Evolutionary conservation across 2,797 vertebrate genomes (phyloP).

Genomic region (Neolamprologus multifasciatus): DNA sequence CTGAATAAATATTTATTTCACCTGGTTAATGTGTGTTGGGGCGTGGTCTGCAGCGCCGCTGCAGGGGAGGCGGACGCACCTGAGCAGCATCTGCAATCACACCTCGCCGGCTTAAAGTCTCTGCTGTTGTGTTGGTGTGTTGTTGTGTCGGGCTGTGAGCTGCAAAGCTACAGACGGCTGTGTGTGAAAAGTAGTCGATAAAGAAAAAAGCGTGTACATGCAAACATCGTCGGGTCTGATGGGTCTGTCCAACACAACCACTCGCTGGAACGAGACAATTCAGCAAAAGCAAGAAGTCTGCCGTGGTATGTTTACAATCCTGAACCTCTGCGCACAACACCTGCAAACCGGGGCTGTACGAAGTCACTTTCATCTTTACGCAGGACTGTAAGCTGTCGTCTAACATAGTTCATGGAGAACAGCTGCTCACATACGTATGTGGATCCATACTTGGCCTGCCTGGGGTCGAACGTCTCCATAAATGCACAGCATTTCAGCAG

Average conservation of each 20-base stretch:
- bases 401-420: neutral
- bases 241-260: rapidly evolving
- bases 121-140: rapidly evolving
- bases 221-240: neutral
- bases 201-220: neutral
- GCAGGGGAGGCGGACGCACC: rapidly evolving
- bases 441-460: neutral
- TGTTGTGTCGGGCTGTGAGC: neutral
- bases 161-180: neutral
- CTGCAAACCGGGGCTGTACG: rapidly evolving
- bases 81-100: rapidly evolving
- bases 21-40: rapidly evolving
- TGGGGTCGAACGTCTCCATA: neutral
- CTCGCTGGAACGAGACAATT: neutral
- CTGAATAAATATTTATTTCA: neutral
- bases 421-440: rapidly evolving
- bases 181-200: neutral
- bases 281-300: neutral
- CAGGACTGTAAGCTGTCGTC: neutral
- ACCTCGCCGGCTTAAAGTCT: rapidly evolving
- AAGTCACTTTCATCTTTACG: neutral
- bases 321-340: neutral
- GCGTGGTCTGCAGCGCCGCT: neutral
- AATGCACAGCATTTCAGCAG: rapidly evolving
- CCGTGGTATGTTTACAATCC: rapidly evolving